These are phyloP conservation scores for Kuschelorhynchus macadamiae DNA, from an alignment of 2,888 invertebrate genomes.

Conservation along the genomic window DNA sequence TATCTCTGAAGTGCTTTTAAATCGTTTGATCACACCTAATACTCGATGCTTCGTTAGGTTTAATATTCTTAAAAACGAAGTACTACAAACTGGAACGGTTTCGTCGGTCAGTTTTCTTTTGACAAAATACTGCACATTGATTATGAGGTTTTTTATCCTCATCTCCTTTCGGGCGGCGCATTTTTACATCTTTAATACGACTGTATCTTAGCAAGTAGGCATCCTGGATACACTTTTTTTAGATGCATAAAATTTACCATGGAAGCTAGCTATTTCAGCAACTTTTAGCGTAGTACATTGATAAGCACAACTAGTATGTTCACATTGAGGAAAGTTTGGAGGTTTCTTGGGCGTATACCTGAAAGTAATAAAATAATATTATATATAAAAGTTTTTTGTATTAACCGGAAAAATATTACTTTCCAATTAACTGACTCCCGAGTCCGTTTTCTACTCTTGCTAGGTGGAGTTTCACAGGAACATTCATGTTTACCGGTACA, in stretches of 20 bases:
- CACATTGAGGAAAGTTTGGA: constrained; percentile 3
- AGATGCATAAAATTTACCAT: neutral
- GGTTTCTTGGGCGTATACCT: neutral
- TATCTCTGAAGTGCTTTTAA: neutral
- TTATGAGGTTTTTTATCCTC: neutral
- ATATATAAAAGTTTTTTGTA: too few relatives aligned
- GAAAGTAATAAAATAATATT: constrained; percentile 2
- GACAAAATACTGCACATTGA: constrained; percentile 2
- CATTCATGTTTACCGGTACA: too few relatives aligned
- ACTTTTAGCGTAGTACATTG: constrained; percentile 1
- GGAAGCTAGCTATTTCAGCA: neutral
- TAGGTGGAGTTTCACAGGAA: too few relatives aligned
- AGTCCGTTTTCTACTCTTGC: too few relatives aligned
- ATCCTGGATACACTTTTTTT: neutral
- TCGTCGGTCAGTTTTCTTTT: neutral
- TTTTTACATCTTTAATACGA: neutral
- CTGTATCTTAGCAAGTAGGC: neutral
- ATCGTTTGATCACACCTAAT: neutral
- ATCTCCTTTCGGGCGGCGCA: neutral
- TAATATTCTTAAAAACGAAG: neutral
- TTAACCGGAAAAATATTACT: too few relatives aligned
- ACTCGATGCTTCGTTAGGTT: constrained; percentile 1
- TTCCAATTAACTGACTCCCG: too few relatives aligned
- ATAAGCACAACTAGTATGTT: neutral
- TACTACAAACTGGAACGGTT: neutral